Evolutionary conservation across 1,140 invertebrate species (phyloP), one percentile per base, ranked within the genome.

Genomic region (Ctenoplectra terminalis): DNA sequence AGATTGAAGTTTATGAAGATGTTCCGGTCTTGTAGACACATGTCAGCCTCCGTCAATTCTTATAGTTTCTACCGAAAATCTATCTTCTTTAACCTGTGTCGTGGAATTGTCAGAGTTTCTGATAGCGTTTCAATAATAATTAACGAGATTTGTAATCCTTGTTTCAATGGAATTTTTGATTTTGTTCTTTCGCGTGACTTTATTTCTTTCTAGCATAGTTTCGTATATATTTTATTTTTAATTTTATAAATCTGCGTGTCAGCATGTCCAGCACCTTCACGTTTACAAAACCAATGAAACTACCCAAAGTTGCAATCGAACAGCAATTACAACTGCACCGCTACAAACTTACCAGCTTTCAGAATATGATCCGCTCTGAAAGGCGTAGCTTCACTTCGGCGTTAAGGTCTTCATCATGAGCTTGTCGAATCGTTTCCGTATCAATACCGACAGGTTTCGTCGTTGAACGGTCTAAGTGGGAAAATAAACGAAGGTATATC

Each of bases 401-500:
- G 58, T 87, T 72, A 60, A 56, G 29, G 60, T 64, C 64, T 61
- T 87, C 75, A 79, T 86, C 81, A 66, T 17, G n/a, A n/a, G 17
- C 60, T 26, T 69, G 37, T 83, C 80, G 64, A 74, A 87, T 86
- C 81, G 74, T 77, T 58, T 71, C 66, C 63, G 81, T 86, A 86
- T 87, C 84, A 63, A 87, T 86, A 85, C 81, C 46, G 79, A 70
- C 79, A 69, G 79, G 83, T 77, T 85, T 29, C 63, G 63, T 71
- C 34, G 61, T 20, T n/a, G 63, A 54, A 71, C 48, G 81, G 63
- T 87, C 52, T 84, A 87, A 87, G 76, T 81, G 73, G 58, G 63
- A 87, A 87, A 87, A 87, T 87, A 87, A 87, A 87, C 82, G 87
- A 87, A 84, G 67, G 58, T 34, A 61, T 54, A 71, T 87, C 86